These are phyloP conservation scores for Anomalospiza imberbis DNA, from an alignment of 2,797 vertebrate genomes.

Conservation along the genomic window DNA sequence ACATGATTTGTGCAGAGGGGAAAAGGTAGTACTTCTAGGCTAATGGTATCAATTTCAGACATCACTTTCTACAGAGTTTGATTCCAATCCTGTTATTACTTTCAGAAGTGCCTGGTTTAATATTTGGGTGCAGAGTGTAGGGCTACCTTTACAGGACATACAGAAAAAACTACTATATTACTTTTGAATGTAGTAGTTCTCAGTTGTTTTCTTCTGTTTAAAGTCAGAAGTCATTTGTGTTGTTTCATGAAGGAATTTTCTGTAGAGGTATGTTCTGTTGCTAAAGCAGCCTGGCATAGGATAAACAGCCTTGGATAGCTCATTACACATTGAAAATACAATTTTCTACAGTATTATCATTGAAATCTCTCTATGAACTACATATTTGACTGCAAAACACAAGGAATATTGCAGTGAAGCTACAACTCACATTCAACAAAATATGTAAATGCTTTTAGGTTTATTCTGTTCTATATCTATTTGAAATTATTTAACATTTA, in stretches of 20 bases:
- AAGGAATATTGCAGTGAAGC: neutral
- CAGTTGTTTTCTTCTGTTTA: neutral
- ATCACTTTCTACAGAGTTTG: neutral
- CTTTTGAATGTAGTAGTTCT: neutral
- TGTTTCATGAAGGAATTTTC: neutral
- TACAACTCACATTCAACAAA: neutral
- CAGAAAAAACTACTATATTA: neutral
- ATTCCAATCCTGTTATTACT: neutral
- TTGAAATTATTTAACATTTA: neutral
- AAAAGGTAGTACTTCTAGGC: neutral
- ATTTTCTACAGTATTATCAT: neutral
- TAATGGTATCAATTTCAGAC: neutral
- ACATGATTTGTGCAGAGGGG: neutral
- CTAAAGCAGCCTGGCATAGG: neutral
- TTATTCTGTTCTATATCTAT: neutral
- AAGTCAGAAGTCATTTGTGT: neutral
- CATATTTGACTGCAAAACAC: neutral
- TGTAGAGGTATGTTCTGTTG: neutral
- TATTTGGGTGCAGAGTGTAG: neutral
- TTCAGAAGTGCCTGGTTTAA: neutral
- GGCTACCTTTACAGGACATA: neutral
- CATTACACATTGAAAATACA: neutral
- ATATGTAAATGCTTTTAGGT: neutral
- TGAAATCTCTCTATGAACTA: neutral
- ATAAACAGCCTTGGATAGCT: neutral